These are phyloP conservation scores for Plodia interpunctella DNA, from an alignment of 1,140 invertebrate species.

Conservation along the genomic window DNA sequence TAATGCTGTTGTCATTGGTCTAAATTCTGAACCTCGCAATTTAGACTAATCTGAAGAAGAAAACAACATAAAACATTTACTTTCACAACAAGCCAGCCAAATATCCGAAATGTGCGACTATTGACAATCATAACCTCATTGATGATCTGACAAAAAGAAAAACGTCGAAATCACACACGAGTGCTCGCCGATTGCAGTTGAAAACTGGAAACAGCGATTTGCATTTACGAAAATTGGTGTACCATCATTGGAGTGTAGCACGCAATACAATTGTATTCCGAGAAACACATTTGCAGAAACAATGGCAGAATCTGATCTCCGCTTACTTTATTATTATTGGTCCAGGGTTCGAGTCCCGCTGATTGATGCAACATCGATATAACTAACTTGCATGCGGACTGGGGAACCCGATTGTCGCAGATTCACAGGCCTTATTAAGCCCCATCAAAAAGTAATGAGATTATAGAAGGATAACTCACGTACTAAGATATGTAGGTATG, in stretches of 20 bases:
- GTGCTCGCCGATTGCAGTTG: background rate
- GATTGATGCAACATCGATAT: constrained; percentile 32
- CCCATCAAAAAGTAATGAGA: background rate
- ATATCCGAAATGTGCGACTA: too few species aligned
- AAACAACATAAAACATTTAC: too few species aligned
- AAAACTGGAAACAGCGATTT: constrained; percentile 7
- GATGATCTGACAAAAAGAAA: background rate
- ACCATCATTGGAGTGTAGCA: constrained; percentile 24
- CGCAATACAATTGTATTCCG: constrained; percentile 29
- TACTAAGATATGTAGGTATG: too few species aligned
- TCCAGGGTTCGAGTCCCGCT: constrained; percentile 19
- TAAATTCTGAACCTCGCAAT: too few species aligned
- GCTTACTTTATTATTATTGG: constrained; percentile 44
- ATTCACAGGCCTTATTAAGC: constrained; percentile 17
- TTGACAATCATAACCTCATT: too few species aligned
- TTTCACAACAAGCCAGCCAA: too few species aligned
- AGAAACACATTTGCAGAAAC: constrained; percentile 34
- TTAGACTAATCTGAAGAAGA: too few species aligned
- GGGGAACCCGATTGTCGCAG: constrained; percentile 14
- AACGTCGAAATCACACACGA: background rate
- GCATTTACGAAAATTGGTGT: constrained; percentile 16
- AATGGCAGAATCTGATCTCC: constrained; percentile 27
- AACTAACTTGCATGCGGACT: constrained; percentile 28
- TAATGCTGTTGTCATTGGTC: too few species aligned
- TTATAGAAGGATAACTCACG: background rate